Percentiles rank a stretch among this genome's conserved stretches.
phyloP scores from a whole-genome alignment of 2,797 vertebrate genomes.

The Glyptemys insculpta region DNA sequence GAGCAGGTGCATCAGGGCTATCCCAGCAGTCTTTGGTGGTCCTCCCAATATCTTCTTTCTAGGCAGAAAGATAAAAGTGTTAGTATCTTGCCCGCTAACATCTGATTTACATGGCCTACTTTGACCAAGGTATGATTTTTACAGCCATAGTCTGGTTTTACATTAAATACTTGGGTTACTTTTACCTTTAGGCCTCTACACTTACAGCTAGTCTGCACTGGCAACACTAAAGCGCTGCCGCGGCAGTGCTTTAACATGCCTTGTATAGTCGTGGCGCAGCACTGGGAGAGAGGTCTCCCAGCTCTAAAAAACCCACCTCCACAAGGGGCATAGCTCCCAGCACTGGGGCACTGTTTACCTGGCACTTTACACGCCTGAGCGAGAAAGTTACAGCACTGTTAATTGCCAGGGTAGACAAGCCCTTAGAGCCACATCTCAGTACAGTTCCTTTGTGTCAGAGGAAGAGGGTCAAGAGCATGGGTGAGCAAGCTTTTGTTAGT shows the following conservation, averaged over 20 bases:
- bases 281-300: no score
- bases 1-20: constrained; percentile 86
- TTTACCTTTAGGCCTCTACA: constrained; percentile 5
- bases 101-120: neutral
- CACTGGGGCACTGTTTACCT: no score
- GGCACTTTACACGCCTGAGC: no score
- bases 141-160: neutral
- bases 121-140: neutral
- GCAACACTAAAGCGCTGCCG: no score
- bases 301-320: no score
- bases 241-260: no score
- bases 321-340: no score
- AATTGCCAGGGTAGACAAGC: no score
- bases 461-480: neutral
- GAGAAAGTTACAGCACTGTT: no score
- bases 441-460: constrained; percentile 7
- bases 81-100: neutral
- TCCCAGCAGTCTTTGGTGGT: constrained; percentile 89
- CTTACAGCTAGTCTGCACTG: no score
- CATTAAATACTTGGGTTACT: constrained; percentile 34
- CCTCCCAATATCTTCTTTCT: constrained; percentile 86
- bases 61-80: constrained; percentile 11
- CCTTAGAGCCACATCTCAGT: neutral
- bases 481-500: neutral
- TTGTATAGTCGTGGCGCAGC: no score